These are phyloP conservation scores for Siniperca chuatsi DNA, from an alignment of 2,113 vertebrate species.

Conservation along the genomic window DNA sequence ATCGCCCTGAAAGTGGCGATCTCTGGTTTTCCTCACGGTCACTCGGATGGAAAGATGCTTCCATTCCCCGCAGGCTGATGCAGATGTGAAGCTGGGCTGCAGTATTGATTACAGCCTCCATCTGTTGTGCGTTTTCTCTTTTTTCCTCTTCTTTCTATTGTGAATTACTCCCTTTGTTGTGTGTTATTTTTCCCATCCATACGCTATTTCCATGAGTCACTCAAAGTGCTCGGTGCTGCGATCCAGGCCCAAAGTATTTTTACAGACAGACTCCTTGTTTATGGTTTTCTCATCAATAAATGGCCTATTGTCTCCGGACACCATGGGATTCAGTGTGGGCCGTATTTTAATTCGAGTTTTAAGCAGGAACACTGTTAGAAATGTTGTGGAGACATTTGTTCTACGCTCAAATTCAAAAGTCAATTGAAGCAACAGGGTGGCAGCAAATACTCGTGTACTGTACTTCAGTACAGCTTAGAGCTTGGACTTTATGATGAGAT, in stretches of 20 bases:
- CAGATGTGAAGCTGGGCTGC: constrained; percentile 64
- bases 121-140: constrained; percentile 76
- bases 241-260: constrained; percentile 61
- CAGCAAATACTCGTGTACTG: neutral
- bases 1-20: neutral
- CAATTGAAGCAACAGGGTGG: neutral
- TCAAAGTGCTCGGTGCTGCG: constrained; percentile 39
- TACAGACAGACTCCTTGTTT: constrained; percentile 67
- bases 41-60: constrained; percentile 58
- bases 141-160: constrained; percentile 68
- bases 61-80: constrained; percentile 41
- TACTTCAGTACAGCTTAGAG: neutral
- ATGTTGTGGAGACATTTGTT: constrained; percentile 11
- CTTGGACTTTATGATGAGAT: too few species aligned
- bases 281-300: constrained; percentile 78
- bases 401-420: neutral
- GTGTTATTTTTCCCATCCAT: constrained; percentile 66
- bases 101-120: constrained; percentile 79
- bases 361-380: constrained; percentile 36
- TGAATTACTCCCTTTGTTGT: constrained; percentile 80
- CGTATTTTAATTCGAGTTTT: constrained; percentile 22
- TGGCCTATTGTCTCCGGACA: constrained; percentile 58
- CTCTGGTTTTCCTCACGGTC: constrained; percentile 64
- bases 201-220: constrained; percentile 78
- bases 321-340: constrained; percentile 10